phyloP scores from a whole-genome alignment of 2,113 vertebrate species.

The Lanius collurio region DNA sequence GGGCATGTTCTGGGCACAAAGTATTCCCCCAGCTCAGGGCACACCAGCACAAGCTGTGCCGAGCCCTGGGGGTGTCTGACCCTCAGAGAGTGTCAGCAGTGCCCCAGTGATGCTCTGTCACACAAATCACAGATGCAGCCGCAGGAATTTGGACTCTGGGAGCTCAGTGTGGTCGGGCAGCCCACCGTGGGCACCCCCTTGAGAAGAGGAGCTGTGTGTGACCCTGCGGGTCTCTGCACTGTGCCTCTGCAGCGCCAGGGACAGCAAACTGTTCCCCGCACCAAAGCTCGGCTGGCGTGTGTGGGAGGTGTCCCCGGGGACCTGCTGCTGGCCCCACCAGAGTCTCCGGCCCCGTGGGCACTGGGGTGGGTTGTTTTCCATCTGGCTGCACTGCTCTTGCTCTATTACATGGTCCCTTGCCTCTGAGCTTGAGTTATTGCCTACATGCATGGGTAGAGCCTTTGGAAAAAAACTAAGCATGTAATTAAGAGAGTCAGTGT shows the following conservation, averaged over 20 bases:
- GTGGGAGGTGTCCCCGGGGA: not conserved
- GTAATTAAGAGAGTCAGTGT: slow-evolving; percentile 32
- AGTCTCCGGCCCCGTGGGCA: not conserved
- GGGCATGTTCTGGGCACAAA: not conserved
- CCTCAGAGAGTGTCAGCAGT: not conserved
- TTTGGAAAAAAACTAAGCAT: not conserved
- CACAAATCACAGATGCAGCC: rapidly evolving
- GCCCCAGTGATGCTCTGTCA: not conserved
- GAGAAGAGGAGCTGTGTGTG: rapidly evolving
- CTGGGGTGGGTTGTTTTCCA: not conserved
- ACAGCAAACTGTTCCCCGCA: not conserved
- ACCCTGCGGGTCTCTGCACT: not conserved
- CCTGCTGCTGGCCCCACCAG: not conserved
- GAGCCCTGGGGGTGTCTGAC: not conserved
- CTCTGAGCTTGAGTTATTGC: not conserved
- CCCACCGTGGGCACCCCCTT: rapidly evolving
- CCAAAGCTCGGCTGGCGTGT: rapidly evolving
- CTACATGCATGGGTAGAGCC: slow-evolving; percentile 42
- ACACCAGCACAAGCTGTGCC: not conserved
- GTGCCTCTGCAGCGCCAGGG: not conserved
- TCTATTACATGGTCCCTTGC: not conserved
- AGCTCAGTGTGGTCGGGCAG: rapidly evolving
- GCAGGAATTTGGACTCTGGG: not conserved
- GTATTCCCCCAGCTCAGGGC: rapidly evolving
- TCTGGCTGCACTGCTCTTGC: not conserved